phyloP scores from a whole-genome alignment of 2,113 vertebrate species.

The Gallinago paraguaiae region DNA sequence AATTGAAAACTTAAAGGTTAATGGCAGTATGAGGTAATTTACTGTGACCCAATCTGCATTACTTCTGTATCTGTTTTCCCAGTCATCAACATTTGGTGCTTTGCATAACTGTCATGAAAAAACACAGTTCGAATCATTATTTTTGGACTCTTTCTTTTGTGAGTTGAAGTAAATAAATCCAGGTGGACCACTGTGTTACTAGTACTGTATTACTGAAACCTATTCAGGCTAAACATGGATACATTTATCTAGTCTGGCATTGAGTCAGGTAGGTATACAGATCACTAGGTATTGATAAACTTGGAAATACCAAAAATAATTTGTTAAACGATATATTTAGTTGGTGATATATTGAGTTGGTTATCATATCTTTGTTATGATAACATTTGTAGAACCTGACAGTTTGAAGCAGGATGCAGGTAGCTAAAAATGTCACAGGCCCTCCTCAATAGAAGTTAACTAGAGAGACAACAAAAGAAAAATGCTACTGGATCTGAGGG shows the following conservation, averaged over 20 bases:
- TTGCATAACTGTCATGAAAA: not conserved
- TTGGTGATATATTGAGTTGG: not conserved
- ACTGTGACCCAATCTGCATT: not conserved
- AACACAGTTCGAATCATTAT: not conserved
- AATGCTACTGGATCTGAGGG: not conserved
- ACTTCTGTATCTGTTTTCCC: not conserved
- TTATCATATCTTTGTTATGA: not conserved
- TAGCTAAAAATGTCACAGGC: not conserved
- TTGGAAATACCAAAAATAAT: not conserved
- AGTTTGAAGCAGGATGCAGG: not conserved
- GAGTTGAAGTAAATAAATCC: not conserved
- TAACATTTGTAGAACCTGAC: not conserved
- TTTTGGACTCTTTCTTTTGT: not conserved
- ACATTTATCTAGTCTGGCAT: not conserved
- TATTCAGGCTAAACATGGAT: not conserved
- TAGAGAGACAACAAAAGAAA: not conserved
- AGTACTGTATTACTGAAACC: not conserved
- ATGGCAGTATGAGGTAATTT: constrained; percentile 12
- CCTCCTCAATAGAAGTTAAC: not conserved
- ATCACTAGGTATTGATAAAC: not conserved
- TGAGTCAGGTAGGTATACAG: not conserved
- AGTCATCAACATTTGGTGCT: constrained; percentile 2
- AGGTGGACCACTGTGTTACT: not conserved
- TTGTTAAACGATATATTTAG: not conserved
- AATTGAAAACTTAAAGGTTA: constrained; percentile 24